A percentile compares a stretch with the other conserved stretches of the same genome.
These are phyloP conservation scores for Brotogeris chrysoptera DNA, from an alignment of 2,797 vertebrate genomes.

Conservation along the genomic window DNA sequence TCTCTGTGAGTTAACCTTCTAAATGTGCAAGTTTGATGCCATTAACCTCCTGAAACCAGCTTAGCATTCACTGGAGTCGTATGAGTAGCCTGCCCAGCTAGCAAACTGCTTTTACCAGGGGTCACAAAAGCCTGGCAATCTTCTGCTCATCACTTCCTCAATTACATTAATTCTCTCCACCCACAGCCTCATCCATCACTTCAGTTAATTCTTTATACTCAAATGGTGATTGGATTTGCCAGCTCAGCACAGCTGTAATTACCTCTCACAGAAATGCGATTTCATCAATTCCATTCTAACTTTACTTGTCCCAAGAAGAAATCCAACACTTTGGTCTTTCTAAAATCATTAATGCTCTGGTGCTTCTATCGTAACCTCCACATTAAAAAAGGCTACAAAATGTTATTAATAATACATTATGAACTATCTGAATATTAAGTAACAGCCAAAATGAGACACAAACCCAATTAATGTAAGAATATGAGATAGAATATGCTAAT, in stretches of 20 bases:
- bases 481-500: background rate
- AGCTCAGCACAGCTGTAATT: conserved; percentile 43
- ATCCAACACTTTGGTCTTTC: background rate
- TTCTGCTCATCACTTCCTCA: conserved; percentile 53
- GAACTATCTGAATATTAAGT: background rate
- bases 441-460: background rate
- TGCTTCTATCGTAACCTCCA: background rate
- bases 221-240: conserved; percentile 29
- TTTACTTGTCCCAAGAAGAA: background rate
- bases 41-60: background rate
- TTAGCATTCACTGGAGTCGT: background rate
- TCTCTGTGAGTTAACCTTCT: background rate
- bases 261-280: conserved; percentile 5
- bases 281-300: conserved; percentile 44
- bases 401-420: background rate
- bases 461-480: background rate
- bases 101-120: conserved; percentile 2
- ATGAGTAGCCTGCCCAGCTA: background rate
- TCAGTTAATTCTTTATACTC: conserved; percentile 36
- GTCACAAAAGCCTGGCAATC: conserved; percentile 12
- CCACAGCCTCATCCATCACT: conserved; percentile 35
- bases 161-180: conserved; percentile 51
- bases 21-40: background rate
- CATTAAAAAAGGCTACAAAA: background rate
- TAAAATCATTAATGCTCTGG: background rate